Conservation (phyloP, 2,888 invertebrate species). For the Pristionchus arcanus region DNA sequence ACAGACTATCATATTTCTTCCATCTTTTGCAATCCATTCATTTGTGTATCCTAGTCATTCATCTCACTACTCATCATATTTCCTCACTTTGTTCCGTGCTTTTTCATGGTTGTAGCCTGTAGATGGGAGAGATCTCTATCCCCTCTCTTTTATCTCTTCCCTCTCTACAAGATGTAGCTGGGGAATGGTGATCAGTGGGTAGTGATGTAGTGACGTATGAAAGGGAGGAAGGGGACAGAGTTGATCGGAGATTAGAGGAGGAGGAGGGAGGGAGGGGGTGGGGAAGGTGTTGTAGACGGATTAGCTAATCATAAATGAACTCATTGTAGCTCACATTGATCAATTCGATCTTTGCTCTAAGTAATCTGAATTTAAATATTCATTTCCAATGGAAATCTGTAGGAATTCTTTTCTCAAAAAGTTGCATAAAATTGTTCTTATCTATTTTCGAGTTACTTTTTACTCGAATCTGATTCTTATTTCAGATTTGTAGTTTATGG, state of each 20-base stretch:
- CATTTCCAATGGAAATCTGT: background rate
- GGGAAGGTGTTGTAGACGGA: background rate
- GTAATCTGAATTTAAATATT: background rate
- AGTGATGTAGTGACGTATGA: constrained; percentile 2
- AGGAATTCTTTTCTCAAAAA: background rate
- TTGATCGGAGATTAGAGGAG: background rate
- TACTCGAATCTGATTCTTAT: background rate
- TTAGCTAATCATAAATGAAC: no score
- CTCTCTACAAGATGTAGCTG: background rate
- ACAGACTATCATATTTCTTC: background rate
- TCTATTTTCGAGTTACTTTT: background rate
- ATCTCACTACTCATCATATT: background rate
- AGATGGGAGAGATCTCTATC: background rate
- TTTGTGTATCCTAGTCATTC: background rate
- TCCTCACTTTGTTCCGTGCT: background rate
- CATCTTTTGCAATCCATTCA: background rate
- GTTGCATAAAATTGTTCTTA: background rate
- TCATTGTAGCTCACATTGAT: background rate
- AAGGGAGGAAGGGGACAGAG: background rate
- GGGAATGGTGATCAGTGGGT: background rate
- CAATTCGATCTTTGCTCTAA: background rate
- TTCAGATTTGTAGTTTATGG: background rate
- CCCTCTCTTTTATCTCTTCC: background rate
- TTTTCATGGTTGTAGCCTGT: background rate
- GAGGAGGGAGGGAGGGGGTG: background rate